Percentiles rank a stretch among this genome's conserved stretches.
Evolutionary conservation across 1,140 invertebrate species (phyloP).

Genomic region (Drosophila dunni): DNA sequence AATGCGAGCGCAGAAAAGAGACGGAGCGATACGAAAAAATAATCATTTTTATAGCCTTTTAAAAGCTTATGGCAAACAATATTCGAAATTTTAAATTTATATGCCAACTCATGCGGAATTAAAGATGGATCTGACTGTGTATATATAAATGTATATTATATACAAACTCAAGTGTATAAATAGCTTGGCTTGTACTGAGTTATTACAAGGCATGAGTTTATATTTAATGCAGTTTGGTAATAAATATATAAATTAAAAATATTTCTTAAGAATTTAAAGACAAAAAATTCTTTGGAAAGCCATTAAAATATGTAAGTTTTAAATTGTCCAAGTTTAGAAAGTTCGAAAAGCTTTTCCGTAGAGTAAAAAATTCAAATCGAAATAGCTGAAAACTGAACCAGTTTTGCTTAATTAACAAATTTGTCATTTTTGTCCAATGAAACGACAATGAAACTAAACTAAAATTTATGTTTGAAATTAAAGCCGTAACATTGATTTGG

Average conservation of each 20-base stretch:
- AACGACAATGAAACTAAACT: conserved; percentile 5
- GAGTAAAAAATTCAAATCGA: background rate
- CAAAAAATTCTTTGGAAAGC: too few species aligned
- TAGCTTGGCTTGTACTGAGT: background rate
- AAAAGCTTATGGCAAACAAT: conserved; percentile 56
- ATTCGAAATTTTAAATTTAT: conserved; percentile 52
- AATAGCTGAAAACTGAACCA: conserved; percentile 51
- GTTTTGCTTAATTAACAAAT: conserved; percentile 73
- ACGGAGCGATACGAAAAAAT: conserved; percentile 14
- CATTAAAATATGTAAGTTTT: background rate
- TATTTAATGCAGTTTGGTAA: too few species aligned
- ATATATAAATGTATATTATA: conserved; percentile 7
- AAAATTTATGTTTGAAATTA: conserved; percentile 32
- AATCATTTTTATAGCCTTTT: conserved; percentile 57
- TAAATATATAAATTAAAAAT: too few species aligned
- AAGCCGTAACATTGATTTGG: conserved; percentile 22
- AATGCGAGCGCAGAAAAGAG: conserved; percentile 9
- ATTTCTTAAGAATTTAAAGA: too few species aligned
- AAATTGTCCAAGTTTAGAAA: conserved; percentile 29
- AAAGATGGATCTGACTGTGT: conserved; percentile 1
- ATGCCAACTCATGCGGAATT: conserved; percentile 60
- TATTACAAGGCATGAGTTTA: background rate
- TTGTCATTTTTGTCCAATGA: conserved; percentile 61
- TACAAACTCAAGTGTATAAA: background rate
- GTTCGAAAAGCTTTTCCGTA: conserved; percentile 23